Base-by-base conservation (phyloP, 2,113 vertebrate genomes). In the Podarcis muralis region DNA sequence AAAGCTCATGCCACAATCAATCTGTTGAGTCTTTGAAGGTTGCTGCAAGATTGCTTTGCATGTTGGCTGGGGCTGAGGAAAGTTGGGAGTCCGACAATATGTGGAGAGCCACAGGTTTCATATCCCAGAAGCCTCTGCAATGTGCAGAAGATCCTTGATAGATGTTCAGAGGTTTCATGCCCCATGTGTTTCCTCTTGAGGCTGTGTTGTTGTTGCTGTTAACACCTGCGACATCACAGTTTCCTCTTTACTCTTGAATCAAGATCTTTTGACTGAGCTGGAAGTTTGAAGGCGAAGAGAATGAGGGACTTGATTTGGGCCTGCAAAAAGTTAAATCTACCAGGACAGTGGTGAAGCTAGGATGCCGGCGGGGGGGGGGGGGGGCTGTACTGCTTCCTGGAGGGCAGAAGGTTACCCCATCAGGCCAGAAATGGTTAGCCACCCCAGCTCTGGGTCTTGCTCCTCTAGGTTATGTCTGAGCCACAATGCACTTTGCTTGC, bases 211-310 rank as follows among this genome's bases (percentile, higher is more conserved):
- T 48, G 48, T 48, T 48, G n/a, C 18, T 13, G 25, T 69, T 71
- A 81, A 35, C 78, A 81, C 35, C 69, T 62, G 66, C 37, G 22
- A 69, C 35, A 48, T 80, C 43, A 8, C 2, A 8, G 16, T 37
- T 87, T 87, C 77, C 83, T 84, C 68, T 84, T 71, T 72, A 68
- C 37, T 86, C 32, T 32, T 57, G 53, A 37, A 43, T 71, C 23
- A 40, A 27, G 48, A 35, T 57, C 5, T 72, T 87, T 32, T 27
- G 15, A 30, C n/a, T 1, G 1, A 81, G 8, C 32, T 23, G 25
- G 37, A 62, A n/a, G 43, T 23, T 74, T 74, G 43, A 22, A 35
- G 48, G n/a, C 59, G 20, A 59, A 84, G 20, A 74, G 43, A 74
- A 32, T 11, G 20, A 57, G 43, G 22, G 25, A 35, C 23, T 9